Evolutionary conservation across 2,113 vertebrate genomes (phyloP).

Genomic region (Mesembrinibis cayennensis): DNA sequence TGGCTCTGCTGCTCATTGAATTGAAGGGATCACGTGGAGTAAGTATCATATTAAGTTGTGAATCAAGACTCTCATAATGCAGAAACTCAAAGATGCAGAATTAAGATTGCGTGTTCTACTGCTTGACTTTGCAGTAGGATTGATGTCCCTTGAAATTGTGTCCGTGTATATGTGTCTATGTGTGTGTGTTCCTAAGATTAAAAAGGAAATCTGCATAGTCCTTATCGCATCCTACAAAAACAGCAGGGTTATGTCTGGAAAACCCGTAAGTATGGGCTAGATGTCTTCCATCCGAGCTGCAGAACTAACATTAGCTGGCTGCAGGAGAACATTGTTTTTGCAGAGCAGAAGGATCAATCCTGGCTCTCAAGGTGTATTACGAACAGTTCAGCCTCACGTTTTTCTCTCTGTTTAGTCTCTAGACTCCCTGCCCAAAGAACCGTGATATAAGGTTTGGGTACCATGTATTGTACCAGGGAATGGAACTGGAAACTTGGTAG

Average conservation of each 20-base stretch:
- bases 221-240: not conserved
- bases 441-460: not conserved
- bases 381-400: not conserved
- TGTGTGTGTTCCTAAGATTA: not conserved
- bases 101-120: not conserved
- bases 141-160: not conserved
- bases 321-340: not conserved
- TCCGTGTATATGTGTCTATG: not conserved
- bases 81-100: not conserved
- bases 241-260: not conserved
- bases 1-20: not conserved
- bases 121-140: not conserved
- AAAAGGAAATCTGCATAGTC: not conserved
- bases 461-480: not conserved
- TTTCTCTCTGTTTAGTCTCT: not conserved
- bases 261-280: not conserved
- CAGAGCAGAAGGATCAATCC: not conserved
- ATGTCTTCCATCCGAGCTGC: not conserved
- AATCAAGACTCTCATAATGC: not conserved
- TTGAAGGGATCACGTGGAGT: not conserved
- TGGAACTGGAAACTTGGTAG: not conserved
- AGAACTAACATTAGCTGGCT: not conserved
- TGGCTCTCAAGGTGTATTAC: not conserved
- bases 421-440: not conserved
- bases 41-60: not conserved